Percentiles rank a stretch among this genome's conserved stretches.
These are phyloP conservation scores for Enteromius argenteus DNA, from an alignment of 2,797 vertebrate species.

Conservation along the genomic window DNA sequence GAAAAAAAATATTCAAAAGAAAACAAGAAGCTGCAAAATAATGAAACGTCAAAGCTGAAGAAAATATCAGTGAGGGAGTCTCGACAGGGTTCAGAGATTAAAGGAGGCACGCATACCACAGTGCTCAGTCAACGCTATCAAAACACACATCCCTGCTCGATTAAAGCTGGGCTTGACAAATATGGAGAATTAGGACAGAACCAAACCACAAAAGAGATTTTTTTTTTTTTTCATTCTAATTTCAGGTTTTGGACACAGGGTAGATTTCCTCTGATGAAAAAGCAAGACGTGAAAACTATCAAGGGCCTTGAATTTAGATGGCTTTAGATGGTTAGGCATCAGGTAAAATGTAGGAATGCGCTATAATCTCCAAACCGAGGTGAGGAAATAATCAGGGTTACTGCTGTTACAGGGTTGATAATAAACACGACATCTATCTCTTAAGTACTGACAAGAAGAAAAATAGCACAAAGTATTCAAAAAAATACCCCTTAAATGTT, in stretches of 20 bases:
- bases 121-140: slow-evolving; percentile 23
- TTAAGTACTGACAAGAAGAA: slow-evolving; percentile 48
- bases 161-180: background rate
- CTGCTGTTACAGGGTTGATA: slow-evolving; percentile 75
- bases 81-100: slow-evolving; percentile 65
- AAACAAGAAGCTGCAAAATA: background rate
- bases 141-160: background rate
- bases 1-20: background rate
- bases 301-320: slow-evolving; percentile 6
- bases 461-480: slow-evolving; percentile 64
- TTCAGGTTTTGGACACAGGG: slow-evolving; percentile 78
- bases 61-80: slow-evolving; percentile 45
- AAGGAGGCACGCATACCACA: slow-evolving; percentile 59
- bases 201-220: slow-evolving; percentile 14
- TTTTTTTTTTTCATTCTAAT: slow-evolving; percentile 65
- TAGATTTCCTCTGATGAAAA: slow-evolving; percentile 50
- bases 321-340: slow-evolving; percentile 17
- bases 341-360: slow-evolving; percentile 29
- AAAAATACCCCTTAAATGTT: slow-evolving; percentile 17
- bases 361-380: slow-evolving; percentile 2
- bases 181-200: background rate
- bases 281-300: background rate
- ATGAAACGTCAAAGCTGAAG: background rate
- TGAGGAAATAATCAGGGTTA: slow-evolving; percentile 58
- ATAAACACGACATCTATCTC: slow-evolving; percentile 57